Evolutionary conservation across 2,113 vertebrate genomes (phyloP), one percentile per base, ranked within the genome.

Genomic region (Cercopithecus mona): DNA sequence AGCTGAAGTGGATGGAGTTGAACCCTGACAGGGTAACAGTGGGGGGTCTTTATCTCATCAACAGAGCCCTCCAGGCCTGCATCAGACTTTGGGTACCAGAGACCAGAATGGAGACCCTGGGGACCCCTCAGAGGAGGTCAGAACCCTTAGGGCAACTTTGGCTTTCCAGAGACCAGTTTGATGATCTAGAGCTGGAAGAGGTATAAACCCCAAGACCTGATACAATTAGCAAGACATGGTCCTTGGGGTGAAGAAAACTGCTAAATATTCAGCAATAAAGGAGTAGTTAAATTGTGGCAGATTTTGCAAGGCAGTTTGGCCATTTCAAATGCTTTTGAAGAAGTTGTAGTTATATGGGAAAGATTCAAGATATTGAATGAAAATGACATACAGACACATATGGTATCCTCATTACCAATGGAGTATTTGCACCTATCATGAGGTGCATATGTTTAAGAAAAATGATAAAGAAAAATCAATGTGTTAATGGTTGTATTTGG

Each of bases 391-490:
- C 4, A 23, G 68, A 43, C 16, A 48, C 88, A 52, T 22, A n/a
- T 0, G 4, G n/a, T 16, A 8, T 45, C 72, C n/a, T 73, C 6
- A 0, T 48, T 17, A n/a, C 40, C 40, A 30, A 40, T 50, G 30
- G 23, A 11, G n/a, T 64, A 0, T n/a, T 48, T n/a, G 48, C 22
- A 20, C 9, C 0, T 10, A 10, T n/a, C 17, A 0, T 23, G 8
- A 64, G 1, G 23, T 12, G 4, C 27, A 1, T 30, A 1, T 2
- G 27, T 95, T 90, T 76, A 70, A 66, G 38, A 92, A 35, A 8
- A 20, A 0, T 1, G 1, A n/a, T 8, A 1, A 48, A 59, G 40
- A 38, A 88, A 92, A 30, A 12, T 20, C 27, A 1, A 20, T 32
- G 32, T 14, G 12, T 81, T 20, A 3, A 66, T 27, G 35, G 16